Percentiles rank a stretch among this genome's conserved stretches.
phyloP scores from a whole-genome alignment of 2,113 vertebrate species.

The Myanophis thanlyinensis region DNA sequence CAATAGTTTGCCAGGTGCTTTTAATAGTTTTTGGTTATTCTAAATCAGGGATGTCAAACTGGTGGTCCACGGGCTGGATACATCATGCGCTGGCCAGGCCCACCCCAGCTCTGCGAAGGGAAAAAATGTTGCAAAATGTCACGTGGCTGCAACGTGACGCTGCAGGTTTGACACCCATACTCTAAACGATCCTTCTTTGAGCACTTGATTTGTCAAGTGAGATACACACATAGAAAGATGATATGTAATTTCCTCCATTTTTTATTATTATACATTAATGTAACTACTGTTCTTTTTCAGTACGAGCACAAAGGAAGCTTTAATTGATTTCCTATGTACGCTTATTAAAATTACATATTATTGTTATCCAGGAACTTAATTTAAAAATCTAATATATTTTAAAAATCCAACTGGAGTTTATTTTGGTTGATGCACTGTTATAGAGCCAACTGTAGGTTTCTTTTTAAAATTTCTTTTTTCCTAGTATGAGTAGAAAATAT shows the following conservation, averaged over 20 bases:
- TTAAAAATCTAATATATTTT: neutral
- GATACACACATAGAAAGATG: neutral
- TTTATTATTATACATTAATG: neutral
- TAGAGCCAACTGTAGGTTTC: neutral
- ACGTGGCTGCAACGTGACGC: no score
- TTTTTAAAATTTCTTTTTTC: neutral
- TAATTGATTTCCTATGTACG: neutral
- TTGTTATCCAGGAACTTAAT: neutral
- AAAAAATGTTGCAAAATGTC: no score
- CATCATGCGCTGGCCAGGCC: no score
- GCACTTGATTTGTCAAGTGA: neutral
- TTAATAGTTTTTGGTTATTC: neutral
- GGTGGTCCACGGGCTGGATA: no score
- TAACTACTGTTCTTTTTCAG: neutral
- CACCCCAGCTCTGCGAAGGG: no score
- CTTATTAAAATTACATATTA: neutral
- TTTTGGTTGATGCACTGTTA: neutral
- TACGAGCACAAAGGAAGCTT: neutral
- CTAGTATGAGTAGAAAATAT: neutral
- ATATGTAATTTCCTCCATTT: neutral
- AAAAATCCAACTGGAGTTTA: neutral
- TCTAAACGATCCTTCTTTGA: neutral
- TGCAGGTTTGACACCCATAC: neutral
- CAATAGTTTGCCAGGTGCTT: constrained; percentile 32
- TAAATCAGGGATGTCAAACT: neutral